A percentile compares a stretch with the other conserved stretches of the same genome.
These are phyloP conservation scores for Sinelater perroti DNA, from an alignment of 2,888 invertebrate species.

Conservation along the genomic window DNA sequence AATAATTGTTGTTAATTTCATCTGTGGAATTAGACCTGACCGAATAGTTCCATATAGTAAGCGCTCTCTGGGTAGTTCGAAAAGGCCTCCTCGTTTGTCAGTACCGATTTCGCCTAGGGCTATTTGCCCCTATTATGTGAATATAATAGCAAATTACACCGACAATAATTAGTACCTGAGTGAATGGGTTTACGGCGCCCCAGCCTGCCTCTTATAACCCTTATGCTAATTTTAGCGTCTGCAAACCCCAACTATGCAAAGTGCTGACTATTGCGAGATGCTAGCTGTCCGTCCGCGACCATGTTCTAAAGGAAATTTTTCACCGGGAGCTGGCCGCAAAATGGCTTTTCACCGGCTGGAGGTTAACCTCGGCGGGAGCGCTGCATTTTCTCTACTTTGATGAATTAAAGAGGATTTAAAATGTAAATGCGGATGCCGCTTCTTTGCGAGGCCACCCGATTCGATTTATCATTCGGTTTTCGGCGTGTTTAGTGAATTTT, in stretches of 20 bases:
- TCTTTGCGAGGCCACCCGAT: slow-evolving; percentile 14
- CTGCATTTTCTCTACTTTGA: slow-evolving; percentile 17
- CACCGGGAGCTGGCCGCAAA: slow-evolving; percentile 17
- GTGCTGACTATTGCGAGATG: slow-evolving; percentile 2
- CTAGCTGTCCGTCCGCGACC: not conserved
- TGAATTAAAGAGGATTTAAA: slow-evolving; percentile 23
- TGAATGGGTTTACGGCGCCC: slow-evolving; percentile 15
- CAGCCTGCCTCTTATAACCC: slow-evolving; percentile 11
- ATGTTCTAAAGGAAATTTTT: slow-evolving; percentile 14
- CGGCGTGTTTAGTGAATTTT: slow-evolving; percentile 8
- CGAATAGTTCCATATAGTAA: too few relatives aligned
- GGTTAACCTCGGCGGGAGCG: slow-evolving; percentile 19
- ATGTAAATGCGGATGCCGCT: slow-evolving; percentile 18
- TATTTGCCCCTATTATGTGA: slow-evolving; percentile 15
- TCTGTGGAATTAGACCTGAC: too few relatives aligned
- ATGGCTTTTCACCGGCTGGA: slow-evolving; percentile 13
- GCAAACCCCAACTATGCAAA: slow-evolving; percentile 7
- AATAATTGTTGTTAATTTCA: too few relatives aligned
- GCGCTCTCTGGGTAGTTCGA: not conserved
- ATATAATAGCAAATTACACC: slow-evolving; percentile 13
- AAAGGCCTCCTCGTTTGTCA: not conserved
- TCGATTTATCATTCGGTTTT: slow-evolving; percentile 12
- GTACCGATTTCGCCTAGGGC: not conserved
- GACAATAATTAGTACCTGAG: slow-evolving; percentile 21
- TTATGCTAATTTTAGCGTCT: slow-evolving; percentile 15